These are phyloP conservation scores for Palythoa grandis DNA, from an alignment of 92 coral and sea anemone genomes.

Conservation along the genomic window DNA sequence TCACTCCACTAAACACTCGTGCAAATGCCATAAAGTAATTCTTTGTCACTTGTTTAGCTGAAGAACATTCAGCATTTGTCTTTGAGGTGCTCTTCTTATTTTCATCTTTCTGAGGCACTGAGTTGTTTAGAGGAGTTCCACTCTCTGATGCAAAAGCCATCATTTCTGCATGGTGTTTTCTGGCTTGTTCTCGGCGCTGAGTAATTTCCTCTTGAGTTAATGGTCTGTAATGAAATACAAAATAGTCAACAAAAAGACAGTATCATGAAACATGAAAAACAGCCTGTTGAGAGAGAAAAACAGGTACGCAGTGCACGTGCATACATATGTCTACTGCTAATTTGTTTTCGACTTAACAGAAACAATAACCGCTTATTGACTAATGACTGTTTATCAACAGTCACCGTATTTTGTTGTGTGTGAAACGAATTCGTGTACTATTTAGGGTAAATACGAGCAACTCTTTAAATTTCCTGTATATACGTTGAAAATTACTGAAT, in stretches of 20 bases:
- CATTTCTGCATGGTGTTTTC: slow-evolving; percentile 87
- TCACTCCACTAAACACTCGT: slow-evolving; percentile 91
- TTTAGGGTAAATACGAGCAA: too few relatives aligned
- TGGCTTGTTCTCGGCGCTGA: slow-evolving; percentile 91
- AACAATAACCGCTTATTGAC: too few relatives aligned
- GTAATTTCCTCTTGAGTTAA: slow-evolving; percentile 93
- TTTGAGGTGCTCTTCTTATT: not conserved
- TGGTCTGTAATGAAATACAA: slow-evolving; percentile 63
- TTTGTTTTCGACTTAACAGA: too few relatives aligned
- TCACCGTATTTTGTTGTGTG: too few relatives aligned
- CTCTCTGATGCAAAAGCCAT: slow-evolving; percentile 44
- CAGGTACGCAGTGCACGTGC: not conserved
- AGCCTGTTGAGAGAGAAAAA: not conserved
- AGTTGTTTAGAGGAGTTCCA: slow-evolving; percentile 43
- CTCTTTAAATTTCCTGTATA: too few relatives aligned
- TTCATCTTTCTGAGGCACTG: slow-evolving; percentile 20
- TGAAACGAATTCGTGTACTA: too few relatives aligned
- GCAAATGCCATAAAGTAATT: slow-evolving; percentile 93
- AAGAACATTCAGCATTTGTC: not conserved
- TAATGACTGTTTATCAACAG: too few relatives aligned
- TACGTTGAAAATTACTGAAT: too few relatives aligned
- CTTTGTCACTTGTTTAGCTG: slow-evolving; percentile 47
- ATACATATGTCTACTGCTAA: too few relatives aligned
- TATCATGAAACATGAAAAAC: not conserved
- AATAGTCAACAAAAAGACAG: not conserved